These are phyloP conservation scores for Poecilia latipinna DNA, from an alignment of 2,113 vertebrate genomes.

Conservation along the genomic window DNA sequence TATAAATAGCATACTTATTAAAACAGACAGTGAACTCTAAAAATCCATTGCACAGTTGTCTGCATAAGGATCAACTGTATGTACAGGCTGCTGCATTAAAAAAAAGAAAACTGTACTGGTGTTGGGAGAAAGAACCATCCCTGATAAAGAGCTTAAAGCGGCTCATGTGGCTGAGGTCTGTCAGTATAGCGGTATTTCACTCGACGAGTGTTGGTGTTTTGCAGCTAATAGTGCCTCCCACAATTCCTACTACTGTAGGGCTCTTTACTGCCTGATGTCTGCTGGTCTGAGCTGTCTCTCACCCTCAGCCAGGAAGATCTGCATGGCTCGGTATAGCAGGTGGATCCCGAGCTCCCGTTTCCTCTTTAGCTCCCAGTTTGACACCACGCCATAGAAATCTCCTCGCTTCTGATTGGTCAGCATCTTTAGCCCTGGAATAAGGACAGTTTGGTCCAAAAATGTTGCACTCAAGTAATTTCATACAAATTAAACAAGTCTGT, in stretches of 20 bases:
- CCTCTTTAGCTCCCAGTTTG: slow-evolving; percentile 78
- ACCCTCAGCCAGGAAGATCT: slow-evolving; percentile 90
- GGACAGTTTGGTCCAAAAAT: neutral
- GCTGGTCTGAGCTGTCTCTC: slow-evolving; percentile 87
- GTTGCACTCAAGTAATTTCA: too few species aligned
- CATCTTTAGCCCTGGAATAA: slow-evolving; percentile 82
- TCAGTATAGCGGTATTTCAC: slow-evolving; percentile 22
- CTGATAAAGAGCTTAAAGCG: neutral
- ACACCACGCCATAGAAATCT: slow-evolving; percentile 85
- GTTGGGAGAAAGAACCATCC: neutral
- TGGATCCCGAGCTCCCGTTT: slow-evolving; percentile 84
- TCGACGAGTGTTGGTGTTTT: neutral
- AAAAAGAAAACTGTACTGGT: neutral
- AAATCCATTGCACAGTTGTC: neutral
- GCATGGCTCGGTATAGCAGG: slow-evolving; percentile 85
- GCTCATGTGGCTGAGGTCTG: neutral
- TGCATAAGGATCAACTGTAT: neutral
- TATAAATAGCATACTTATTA: too few species aligned
- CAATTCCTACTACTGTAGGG: neutral
- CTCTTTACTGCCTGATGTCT: slow-evolving; percentile 80
- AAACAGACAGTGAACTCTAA: too few species aligned
- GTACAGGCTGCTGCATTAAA: neutral
- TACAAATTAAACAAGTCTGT: neutral
- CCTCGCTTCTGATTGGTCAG: slow-evolving; percentile 91
- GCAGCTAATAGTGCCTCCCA: neutral